Evolutionary conservation across 2,888 invertebrate species (phyloP), one percentile per base, ranked within the genome.

Genomic region (Cataglyphis altisquamis): DNA sequence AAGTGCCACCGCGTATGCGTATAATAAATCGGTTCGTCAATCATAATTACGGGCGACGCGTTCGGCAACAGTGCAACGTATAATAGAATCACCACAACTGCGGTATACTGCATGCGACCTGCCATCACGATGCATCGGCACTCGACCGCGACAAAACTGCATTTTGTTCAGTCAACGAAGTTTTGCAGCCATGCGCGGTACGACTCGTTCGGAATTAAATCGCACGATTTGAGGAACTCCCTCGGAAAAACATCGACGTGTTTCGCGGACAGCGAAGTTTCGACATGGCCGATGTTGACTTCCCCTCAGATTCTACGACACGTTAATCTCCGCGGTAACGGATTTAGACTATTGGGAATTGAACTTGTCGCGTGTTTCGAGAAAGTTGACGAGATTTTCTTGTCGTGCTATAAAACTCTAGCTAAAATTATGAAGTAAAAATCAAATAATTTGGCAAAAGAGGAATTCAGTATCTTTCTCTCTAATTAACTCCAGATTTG

Each of bases 21-120:
- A 82, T 85, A 85, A 90, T 87, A 88, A 85, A 88, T 88, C 78
- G 87, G 84, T 86, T 88, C 86, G 89, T 90, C 91, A 86, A 89
- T 91, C 88, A 91, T 88, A 86, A 90, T 91, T 88, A 90, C 66
- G 83, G 66, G 60, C 72, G 82, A 66, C 84, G 63, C 75, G 75
- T 57, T 63, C 74, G 85, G 84, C 85, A 88, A 85, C 86, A 83
- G 80, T 82, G 82, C 52, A 64, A 72, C 81, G 74, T 81, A 73
- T 86, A 90, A 88, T 84, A 82, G 87, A 90, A 89, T 88, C 87
- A 89, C 84, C 78, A 72, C 84, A 86, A 82, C 85, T 60, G 73
- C 68, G 73, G 66, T 82, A 75, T n/a, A 41, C 36, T 39, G 62
- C 82, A 83, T 83, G 75, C 75, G 52, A 62, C 41, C 78, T 80